These are phyloP conservation scores for Narcine bancroftii DNA, from an alignment of 2,113 vertebrate species.

Conservation along the genomic window DNA sequence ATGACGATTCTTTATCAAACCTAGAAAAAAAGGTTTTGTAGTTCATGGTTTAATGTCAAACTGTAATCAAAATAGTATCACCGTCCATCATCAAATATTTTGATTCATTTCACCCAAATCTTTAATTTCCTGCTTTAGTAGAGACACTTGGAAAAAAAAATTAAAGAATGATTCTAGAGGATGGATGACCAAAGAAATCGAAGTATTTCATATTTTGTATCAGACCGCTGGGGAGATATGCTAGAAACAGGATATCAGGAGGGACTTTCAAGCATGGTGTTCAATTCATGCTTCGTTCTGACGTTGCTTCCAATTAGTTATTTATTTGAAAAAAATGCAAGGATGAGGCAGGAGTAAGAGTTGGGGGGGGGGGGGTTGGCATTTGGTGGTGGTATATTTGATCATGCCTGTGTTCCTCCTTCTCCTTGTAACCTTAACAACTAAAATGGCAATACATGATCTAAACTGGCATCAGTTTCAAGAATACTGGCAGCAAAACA, in stretches of 20 bases:
- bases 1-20: not conserved
- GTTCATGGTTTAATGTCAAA: not conserved
- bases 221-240: not conserved
- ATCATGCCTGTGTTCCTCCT: not conserved
- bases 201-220: slow-evolving; percentile 22
- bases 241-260: slow-evolving; percentile 6
- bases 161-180: not conserved
- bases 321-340: not conserved
- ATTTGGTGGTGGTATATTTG: not conserved
- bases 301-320: not conserved
- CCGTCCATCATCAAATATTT: not conserved
- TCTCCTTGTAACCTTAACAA: not conserved
- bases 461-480: not conserved
- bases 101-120: not conserved
- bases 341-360: too few species aligned
- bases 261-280: not conserved
- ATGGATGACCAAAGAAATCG: not conserved
- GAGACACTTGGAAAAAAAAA: not conserved
- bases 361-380: too few species aligned
- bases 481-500: not conserved
- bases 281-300: not conserved
- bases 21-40: not conserved
- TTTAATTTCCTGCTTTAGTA: not conserved
- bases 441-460: not conserved
- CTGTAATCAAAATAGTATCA: not conserved